Evolutionary conservation across 23 tunicate genomes (phyloP).

Genomic region (Clavelina lepadiformis): DNA sequence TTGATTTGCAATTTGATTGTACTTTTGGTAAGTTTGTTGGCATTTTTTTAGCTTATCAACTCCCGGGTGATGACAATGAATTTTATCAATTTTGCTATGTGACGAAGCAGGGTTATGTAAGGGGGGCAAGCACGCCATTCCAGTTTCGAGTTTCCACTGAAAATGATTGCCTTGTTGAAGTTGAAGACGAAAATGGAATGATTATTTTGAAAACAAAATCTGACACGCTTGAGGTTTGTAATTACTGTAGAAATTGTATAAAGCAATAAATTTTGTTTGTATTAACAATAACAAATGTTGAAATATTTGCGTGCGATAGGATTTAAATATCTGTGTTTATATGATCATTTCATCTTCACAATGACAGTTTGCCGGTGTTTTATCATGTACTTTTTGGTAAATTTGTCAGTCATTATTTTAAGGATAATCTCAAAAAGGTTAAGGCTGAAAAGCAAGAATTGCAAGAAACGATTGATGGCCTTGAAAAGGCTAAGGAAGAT

Average conservation of each 20-base stretch:
- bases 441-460: conserved; percentile 26
- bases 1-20: too few relatives aligned
- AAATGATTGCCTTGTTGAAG: conserved; percentile 62
- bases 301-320: neutral
- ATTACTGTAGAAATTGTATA: conserved; percentile 4
- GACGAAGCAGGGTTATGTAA: conserved; percentile 67
- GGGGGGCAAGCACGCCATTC: conserved; percentile 94
- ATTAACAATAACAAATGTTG: neutral
- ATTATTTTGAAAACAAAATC: conserved; percentile 72
- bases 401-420: too few relatives aligned
- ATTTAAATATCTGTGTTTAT: neutral
- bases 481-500: conserved; percentile 23
- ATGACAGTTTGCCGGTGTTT: neutral
- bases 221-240: conserved; percentile 48
- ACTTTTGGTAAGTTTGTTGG: too few relatives aligned
- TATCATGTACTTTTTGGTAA: too few relatives aligned
- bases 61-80: conserved; percentile 70
- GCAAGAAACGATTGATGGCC: conserved; percentile 25
- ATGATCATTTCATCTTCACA: neutral
- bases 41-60: conserved; percentile 46
- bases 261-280: neutral
- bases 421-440: conserved; percentile 42
- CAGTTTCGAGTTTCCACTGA: conserved; percentile 75
- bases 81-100: conserved; percentile 92
- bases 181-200: conserved; percentile 89